Evolutionary conservation across 2,797 vertebrate species (phyloP).

Genomic region (Falco novaeseelandiae): DNA sequence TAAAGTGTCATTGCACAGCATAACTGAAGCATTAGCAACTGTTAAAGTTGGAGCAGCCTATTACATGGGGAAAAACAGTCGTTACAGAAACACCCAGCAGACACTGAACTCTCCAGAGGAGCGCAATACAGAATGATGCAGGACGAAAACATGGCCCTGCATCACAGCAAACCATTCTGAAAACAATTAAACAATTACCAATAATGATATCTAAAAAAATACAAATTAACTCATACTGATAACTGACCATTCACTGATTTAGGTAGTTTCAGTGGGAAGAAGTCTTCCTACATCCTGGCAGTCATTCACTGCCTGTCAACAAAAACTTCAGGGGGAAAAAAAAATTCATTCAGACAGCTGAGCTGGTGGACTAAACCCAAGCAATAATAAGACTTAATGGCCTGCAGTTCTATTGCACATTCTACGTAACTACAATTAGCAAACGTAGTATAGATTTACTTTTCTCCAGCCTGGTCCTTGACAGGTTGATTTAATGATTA

Average conservation of each 20-base stretch:
- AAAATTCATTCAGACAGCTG: not conserved
- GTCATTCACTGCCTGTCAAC: not conserved
- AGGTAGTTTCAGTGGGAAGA: not conserved
- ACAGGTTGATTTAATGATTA: not conserved
- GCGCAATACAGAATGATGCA: accelerated
- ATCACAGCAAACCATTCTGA: not conserved
- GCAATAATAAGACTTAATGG: not conserved
- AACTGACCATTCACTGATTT: not conserved
- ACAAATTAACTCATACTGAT: not conserved
- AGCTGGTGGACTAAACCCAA: not conserved
- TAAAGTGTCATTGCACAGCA: not conserved
- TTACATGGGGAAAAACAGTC: not conserved
- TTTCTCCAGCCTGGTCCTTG: not conserved
- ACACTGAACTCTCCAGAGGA: not conserved
- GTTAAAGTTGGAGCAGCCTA: not conserved
- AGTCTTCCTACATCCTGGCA: not conserved
- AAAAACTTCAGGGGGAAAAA: not conserved
- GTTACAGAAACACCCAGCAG: not conserved
- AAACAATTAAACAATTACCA: not conserved
- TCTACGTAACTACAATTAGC: not conserved
- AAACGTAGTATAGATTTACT: not conserved
- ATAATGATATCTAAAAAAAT: not conserved
- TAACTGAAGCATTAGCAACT: not conserved
- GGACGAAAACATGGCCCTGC: not conserved
- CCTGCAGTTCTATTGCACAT: not conserved